A percentile compares a stretch with the other conserved stretches of the same genome.
These are phyloP conservation scores for Paracentrotus lividus DNA, from an alignment of 53 echinoderm and acorn worm species.

Conservation along the genomic window DNA sequence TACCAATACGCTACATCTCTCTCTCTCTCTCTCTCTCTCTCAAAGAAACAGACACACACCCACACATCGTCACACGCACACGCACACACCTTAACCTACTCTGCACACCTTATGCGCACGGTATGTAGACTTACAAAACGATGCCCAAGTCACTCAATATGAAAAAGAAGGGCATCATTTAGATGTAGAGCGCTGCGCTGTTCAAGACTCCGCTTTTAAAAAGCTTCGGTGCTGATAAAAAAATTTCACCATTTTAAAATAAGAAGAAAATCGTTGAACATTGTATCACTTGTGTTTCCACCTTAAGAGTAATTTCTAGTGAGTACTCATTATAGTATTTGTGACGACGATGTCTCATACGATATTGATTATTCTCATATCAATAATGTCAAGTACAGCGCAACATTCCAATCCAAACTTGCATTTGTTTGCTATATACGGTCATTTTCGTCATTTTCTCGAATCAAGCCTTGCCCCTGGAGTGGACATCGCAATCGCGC, in stretches of 20 bases:
- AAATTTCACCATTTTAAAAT: not conserved
- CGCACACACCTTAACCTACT: not conserved
- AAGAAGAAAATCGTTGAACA: not conserved
- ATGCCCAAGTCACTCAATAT: not conserved
- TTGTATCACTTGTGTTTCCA: not conserved
- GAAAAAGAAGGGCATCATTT: not conserved
- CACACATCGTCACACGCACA: not conserved
- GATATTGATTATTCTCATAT: not conserved
- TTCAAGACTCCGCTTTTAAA: not conserved
- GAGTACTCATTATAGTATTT: not conserved
- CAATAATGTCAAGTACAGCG: not conserved
- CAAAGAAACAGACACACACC: not conserved
- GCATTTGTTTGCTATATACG: slow-evolving; percentile 43
- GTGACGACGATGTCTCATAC: not conserved
- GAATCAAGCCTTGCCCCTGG: slow-evolving; percentile 55
- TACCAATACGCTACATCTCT: not conserved
- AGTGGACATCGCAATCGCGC: slow-evolving; percentile 22
- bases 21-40: not conserved
- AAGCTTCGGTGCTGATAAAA: not conserved
- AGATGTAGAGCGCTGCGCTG: not conserved
- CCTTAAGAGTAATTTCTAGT: not conserved
- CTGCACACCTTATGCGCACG: too few relatives aligned
- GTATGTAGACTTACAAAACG: not conserved
- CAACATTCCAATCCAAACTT: slow-evolving; percentile 11
- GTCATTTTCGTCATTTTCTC: slow-evolving; percentile 53